Evolutionary conservation across 2,888 invertebrate genomes (phyloP).

Genomic region (Andrena flavipes): DNA sequence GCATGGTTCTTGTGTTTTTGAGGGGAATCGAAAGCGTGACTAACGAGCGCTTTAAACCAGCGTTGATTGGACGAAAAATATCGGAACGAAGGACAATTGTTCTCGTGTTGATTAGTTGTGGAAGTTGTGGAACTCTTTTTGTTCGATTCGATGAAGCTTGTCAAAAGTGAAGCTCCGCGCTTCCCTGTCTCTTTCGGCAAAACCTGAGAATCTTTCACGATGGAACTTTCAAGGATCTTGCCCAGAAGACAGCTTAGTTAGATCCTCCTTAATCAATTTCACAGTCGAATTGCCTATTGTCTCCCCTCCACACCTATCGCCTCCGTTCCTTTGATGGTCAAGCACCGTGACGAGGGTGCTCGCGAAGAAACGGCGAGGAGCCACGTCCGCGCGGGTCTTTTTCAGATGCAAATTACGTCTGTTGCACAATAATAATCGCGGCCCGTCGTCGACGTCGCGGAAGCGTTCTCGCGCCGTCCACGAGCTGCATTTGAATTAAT

Average conservation of each 20-base stretch:
- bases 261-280: too few relatives aligned
- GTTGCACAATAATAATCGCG: constrained; percentile 64
- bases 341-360: not conserved
- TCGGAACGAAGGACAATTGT: constrained; percentile 1
- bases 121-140: too few relatives aligned
- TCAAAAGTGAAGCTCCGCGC: too few relatives aligned
- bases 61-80: constrained; percentile 12
- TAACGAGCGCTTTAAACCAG: not conserved
- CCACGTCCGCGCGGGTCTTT: constrained; percentile 41
- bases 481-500: constrained; percentile 63
- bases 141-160: too few relatives aligned
- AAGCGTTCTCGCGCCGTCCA: constrained; percentile 50
- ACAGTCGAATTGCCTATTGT: too few relatives aligned
- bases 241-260: too few relatives aligned
- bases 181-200: too few relatives aligned
- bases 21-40: too few relatives aligned
- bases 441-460: constrained; percentile 56
- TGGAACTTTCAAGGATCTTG: too few relatives aligned
- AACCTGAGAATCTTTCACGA: too few relatives aligned
- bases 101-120: not conserved
- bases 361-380: constrained; percentile 5
- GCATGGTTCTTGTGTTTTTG: not conserved
- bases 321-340: too few relatives aligned
- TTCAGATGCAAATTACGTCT: constrained; percentile 62
- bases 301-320: too few relatives aligned